phyloP scores from a whole-genome alignment of 2,797 vertebrate genomes.

The Amphiprion clarkii region DNA sequence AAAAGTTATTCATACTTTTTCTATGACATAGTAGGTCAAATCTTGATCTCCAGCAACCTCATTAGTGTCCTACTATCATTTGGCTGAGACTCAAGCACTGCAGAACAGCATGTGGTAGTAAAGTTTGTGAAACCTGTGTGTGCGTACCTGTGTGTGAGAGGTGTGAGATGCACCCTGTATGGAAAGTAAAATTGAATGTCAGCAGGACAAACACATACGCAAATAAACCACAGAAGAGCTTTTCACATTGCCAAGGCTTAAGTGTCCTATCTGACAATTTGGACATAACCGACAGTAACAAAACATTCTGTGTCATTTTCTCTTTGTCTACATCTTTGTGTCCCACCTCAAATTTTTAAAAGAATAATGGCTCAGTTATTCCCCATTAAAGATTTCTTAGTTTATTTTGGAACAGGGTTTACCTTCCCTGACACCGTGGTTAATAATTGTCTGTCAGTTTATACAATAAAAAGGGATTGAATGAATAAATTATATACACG shows the following conservation, averaged over 20 bases:
- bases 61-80: constrained; percentile 49
- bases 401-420: constrained; percentile 23
- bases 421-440: constrained; percentile 7
- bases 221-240: constrained; percentile 17
- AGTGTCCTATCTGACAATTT: constrained; percentile 25
- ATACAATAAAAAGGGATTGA: constrained; percentile 18
- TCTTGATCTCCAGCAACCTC: constrained; percentile 43
- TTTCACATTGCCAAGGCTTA: constrained; percentile 13
- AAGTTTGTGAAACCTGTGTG: constrained; percentile 32
- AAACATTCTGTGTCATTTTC: constrained; percentile 14
- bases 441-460: constrained; percentile 3
- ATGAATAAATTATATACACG: not conserved
- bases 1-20: constrained; percentile 15
- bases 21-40: constrained; percentile 42
- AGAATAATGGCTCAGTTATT: constrained; percentile 20
- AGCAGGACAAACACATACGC: constrained; percentile 47
- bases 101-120: constrained; percentile 45
- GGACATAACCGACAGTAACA: not conserved
- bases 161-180: constrained; percentile 57
- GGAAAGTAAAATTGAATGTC: constrained; percentile 60
- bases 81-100: constrained; percentile 57
- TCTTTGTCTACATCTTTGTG: constrained; percentile 25
- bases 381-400: constrained; percentile 8
- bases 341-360: constrained; percentile 19
- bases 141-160: constrained; percentile 33